Percentiles rank a stretch among this genome's conserved stretches.
phyloP scores from a whole-genome alignment of 2,888 invertebrate genomes.

The Lithosia quadra region DNA sequence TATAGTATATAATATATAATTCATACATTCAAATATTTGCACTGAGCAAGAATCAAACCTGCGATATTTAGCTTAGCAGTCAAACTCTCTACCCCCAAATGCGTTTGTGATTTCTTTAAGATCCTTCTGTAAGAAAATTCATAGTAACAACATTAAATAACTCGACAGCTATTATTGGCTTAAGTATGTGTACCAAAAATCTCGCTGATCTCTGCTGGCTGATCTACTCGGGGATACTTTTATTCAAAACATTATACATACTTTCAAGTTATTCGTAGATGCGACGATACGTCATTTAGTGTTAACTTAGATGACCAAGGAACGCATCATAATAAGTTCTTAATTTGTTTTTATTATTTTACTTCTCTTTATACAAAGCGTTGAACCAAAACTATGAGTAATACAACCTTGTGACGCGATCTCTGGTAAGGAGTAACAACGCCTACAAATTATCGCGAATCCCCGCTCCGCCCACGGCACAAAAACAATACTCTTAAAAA shows the following conservation, averaged over 20 bases:
- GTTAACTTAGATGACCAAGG: neutral
- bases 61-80: neutral
- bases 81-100: neutral
- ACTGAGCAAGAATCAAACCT: neutral
- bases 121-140: too few relatives aligned
- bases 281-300: neutral
- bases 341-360: too few relatives aligned
- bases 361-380: constrained; percentile 38
- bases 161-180: neutral
- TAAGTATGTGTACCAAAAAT: too few relatives aligned
- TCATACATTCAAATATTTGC: neutral
- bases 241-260: too few relatives aligned
- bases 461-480: constrained; percentile 79
- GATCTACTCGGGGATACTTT: too few relatives aligned
- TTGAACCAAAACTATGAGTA: constrained; percentile 67
- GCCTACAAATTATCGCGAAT: constrained; percentile 77
- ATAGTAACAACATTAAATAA: neutral
- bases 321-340: constrained; percentile 19
- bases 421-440: constrained; percentile 66
- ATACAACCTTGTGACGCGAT: constrained; percentile 73
- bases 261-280: too few relatives aligned
- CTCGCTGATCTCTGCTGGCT: too few relatives aligned
- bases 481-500: constrained; percentile 60
- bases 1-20: too few relatives aligned
- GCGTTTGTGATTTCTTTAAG: neutral